These are phyloP conservation scores for Diabrotica balteata DNA, from an alignment of 2,888 invertebrate genomes.

Conservation along the genomic window DNA sequence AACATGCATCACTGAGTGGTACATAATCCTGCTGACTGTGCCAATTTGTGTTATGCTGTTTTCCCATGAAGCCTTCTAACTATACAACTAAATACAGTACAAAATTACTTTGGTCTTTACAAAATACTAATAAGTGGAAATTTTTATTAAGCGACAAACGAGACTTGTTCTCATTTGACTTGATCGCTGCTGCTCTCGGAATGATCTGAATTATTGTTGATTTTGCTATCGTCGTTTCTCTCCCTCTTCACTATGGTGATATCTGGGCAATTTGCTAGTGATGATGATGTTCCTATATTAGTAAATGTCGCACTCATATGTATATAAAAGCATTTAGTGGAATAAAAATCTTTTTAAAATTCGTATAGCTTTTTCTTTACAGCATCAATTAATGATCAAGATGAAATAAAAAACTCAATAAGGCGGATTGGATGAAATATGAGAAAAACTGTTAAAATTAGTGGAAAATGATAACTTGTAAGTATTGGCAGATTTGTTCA, in stretches of 20 bases:
- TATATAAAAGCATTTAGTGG: neutral
- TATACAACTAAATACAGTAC: slow-evolving; percentile 49
- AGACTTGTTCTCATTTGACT: slow-evolving; percentile 51
- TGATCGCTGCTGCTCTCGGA: slow-evolving; percentile 57
- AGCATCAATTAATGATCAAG: slow-evolving; percentile 1
- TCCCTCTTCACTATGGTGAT: slow-evolving; percentile 69
- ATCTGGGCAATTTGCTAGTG: slow-evolving; percentile 66
- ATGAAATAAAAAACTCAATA: too few relatives aligned
- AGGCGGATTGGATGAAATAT: too few relatives aligned
- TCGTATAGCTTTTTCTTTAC: too few relatives aligned
- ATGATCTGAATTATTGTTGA: slow-evolving; percentile 61
- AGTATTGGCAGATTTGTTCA: too few relatives aligned
- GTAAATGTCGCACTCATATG: too few relatives aligned
- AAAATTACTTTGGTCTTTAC: slow-evolving; percentile 62
- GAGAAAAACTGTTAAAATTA: too few relatives aligned
- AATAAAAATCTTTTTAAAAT: too few relatives aligned
- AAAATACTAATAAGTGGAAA: slow-evolving; percentile 61
- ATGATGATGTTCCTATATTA: slow-evolving; percentile 43
- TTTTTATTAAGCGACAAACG: slow-evolving; percentile 41
- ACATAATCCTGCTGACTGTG: neutral
- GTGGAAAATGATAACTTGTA: too few relatives aligned
- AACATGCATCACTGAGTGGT: too few relatives aligned
- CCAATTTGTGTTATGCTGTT: slow-evolving; percentile 1
- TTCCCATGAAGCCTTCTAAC: slow-evolving; percentile 16
- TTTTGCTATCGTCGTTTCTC: slow-evolving; percentile 57